Base-by-base conservation (phyloP, 2,113 vertebrate genomes). In the Menidia beryllina region DNA sequence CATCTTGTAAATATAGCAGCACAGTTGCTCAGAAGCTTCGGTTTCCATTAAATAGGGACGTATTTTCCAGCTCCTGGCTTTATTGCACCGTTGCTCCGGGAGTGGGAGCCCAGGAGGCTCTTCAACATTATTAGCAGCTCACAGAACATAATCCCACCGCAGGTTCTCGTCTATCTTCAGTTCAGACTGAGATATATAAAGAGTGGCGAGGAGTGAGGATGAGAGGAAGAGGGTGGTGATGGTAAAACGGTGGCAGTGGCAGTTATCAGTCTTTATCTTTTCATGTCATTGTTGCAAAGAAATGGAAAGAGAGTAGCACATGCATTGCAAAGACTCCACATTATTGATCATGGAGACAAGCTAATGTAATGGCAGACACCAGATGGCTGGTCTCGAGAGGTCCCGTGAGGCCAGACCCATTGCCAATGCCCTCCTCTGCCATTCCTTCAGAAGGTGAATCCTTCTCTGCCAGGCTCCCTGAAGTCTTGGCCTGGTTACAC, bases 71-170 rank as follows among this genome's bases (percentile, higher is more conserved):
- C 87, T 82, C 84, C 83, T 43, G 84, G 89, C 85, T 93, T 94
- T 94, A 94, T 94, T 94, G 93, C 91, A 82, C 88, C 81, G 92
- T 85, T 93, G 92, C 90, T 86, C 49, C 68, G 91, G 90, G 93
- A 93, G 72, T 43, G 66, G 77, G 83, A 80, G 78, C 92, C 91
- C 86, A 82, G 72, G 90, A 94, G 92, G 81, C 91, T 90, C 86
- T 90, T 89, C 87, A 86, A 87, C 89, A 88, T 93, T 94, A 94
- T 94, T 94, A 93, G 91, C 90, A 88, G 92, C 88, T 90, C 77
- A 77, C 84, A 88, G 88, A 88, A 88, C 89, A 91, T 88, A 91
- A 92, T 91, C 89, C 88, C 90, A 85, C 47, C 55, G 79, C 86
- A 88, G 88, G 81, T 82, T 83, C 86, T 79, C 64, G 72, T 79